These are phyloP conservation scores for Melospiza melodia DNA, from an alignment of 2,113 vertebrate species.

Conservation along the genomic window DNA sequence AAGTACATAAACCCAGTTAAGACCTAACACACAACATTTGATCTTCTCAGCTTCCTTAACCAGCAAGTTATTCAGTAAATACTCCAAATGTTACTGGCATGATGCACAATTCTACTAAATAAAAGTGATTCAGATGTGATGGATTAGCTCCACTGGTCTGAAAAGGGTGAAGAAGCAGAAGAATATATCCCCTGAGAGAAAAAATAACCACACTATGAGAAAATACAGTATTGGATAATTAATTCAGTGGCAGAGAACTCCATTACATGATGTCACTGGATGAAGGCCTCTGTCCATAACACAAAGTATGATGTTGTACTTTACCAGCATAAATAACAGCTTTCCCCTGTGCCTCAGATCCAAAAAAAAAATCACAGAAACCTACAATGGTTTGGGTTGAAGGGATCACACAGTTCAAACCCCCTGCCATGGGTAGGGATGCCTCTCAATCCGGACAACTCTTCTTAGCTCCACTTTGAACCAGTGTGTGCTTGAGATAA, in stretches of 20 bases:
- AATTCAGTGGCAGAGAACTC: background rate
- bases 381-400: background rate
- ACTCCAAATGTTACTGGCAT: background rate
- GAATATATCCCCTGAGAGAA: background rate
- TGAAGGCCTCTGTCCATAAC: background rate
- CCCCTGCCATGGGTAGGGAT: background rate
- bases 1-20: background rate
- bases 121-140: background rate
- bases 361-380: background rate
- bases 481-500: background rate
- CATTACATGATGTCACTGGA: background rate
- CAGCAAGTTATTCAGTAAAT: background rate
- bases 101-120: background rate
- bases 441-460: background rate
- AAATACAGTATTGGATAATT: background rate
- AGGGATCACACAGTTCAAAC: background rate
- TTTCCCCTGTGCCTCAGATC: background rate
- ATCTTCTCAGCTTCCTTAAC: background rate
- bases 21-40: background rate
- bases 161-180: background rate
- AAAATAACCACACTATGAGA: background rate
- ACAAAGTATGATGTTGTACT: background rate
- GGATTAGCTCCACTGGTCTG: background rate
- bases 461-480: background rate
- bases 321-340: background rate